A percentile compares a stretch with the other conserved stretches of the same genome.
Evolutionary conservation across 2,113 vertebrate species (phyloP).

Genomic region (Mormyrus iriodes): DNA sequence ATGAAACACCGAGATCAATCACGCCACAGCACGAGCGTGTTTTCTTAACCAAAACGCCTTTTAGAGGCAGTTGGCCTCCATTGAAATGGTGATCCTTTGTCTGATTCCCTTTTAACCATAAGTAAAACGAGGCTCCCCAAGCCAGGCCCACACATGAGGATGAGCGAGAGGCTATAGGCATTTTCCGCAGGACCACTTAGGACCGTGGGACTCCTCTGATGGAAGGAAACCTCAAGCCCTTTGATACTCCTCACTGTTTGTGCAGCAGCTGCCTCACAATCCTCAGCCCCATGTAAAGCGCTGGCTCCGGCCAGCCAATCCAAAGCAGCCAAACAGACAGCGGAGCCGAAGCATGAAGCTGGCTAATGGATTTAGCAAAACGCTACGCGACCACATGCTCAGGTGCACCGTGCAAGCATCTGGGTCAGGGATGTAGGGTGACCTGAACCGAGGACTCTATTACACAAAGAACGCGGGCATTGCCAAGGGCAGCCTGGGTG

Average conservation of each 20-base stretch:
- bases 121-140: slow-evolving; percentile 4
- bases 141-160: neutral
- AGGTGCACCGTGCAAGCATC: neutral
- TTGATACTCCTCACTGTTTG: slow-evolving; percentile 16
- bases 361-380: neutral
- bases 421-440: neutral
- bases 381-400: neutral
- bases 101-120: neutral
- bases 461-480: neutral
- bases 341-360: neutral
- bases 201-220: slow-evolving; percentile 16
- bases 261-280: neutral
- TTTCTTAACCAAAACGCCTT: neutral
- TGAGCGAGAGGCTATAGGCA: slow-evolving; percentile 27
- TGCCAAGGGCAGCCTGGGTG: neutral
- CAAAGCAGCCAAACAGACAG: slow-evolving; percentile 2
- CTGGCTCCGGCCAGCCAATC: neutral
- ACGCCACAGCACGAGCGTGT: neutral
- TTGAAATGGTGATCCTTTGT: neutral
- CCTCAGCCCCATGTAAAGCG: neutral
- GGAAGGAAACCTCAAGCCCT: neutral
- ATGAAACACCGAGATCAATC: neutral
- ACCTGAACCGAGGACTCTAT: neutral
- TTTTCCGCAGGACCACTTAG: neutral
- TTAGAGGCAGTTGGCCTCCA: neutral